phyloP scores from a whole-genome alignment of 2,888 invertebrate species.

The Tenthredo distinguenda region DNA sequence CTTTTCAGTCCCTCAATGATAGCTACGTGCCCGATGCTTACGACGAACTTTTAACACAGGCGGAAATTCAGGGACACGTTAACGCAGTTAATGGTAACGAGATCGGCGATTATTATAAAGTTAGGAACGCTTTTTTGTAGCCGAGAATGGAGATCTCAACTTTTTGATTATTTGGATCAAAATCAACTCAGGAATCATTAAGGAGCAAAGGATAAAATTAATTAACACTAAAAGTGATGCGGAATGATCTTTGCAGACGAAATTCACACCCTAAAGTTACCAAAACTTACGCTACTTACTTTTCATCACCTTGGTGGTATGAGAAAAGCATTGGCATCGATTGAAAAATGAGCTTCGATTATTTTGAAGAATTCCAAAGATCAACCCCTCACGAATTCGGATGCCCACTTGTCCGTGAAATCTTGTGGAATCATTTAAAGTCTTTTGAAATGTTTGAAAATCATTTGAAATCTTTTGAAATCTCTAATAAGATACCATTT shows the following conservation, averaged over 20 bases:
- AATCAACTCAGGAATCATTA: not conserved
- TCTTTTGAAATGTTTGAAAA: not conserved
- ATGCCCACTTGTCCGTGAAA: no score
- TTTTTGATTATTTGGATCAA: conserved; percentile 76
- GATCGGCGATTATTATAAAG: conserved; percentile 38
- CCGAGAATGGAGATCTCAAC: conserved; percentile 56
- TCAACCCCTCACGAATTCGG: no score
- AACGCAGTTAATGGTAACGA: conserved; percentile 82
- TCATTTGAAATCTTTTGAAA: not conserved
- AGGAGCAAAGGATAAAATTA: not conserved
- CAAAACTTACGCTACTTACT: not conserved
- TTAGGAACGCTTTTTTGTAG: not conserved
- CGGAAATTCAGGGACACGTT: conserved; percentile 87
- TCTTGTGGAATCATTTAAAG: not conserved
- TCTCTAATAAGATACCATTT: no score
- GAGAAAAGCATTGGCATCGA: no score
- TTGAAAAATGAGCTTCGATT: no score
- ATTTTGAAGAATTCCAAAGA: no score
- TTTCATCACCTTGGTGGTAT: no score
- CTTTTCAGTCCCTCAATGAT: conserved; percentile 81
- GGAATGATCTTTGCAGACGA: not conserved
- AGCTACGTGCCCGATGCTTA: conserved; percentile 86
- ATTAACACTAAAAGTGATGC: not conserved
- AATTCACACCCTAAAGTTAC: not conserved
- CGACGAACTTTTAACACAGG: conserved; percentile 85